Evolutionary conservation across 2,888 invertebrate genomes (phyloP), one percentile per base, ranked within the genome.

Genomic region (Cephus sareptanus): DNA sequence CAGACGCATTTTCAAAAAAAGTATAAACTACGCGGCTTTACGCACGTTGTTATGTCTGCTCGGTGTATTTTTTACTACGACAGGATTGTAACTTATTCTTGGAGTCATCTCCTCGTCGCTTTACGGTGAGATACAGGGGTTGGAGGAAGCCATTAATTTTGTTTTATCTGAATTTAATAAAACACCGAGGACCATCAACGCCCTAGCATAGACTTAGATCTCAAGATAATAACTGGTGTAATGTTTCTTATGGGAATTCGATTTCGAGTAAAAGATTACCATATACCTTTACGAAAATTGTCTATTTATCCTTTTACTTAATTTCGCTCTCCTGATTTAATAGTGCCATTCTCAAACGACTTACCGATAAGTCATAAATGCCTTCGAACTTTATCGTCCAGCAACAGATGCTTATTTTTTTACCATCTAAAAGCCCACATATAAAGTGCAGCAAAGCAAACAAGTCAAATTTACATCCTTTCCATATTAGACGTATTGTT

Each of bases 101-200:
- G 68, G 34, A 68, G 15, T 34, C n/a, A 30, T n/a, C 23, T 40
- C 73, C 70, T 33, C 75, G 30, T 31, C 34, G n/a, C 34, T 31
- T 31, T n/a, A 30, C 73, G 74, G 74, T 30, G 68, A 56, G 68
- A 77, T 30, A 9, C 56, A 40, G 34, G 68, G 78, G 37, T 9
- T 30, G 30, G 23, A 73, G 76, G 78, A 76, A 70, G 76, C 73
- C 79, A 40, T 79, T 79, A 76, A 79, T 79, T 74, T 73, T 33
- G 11, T 76, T 76, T 76, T 79, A 79, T 79, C 79, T 74, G 79
- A 76, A 79, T 76, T 79, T 76, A 79, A 79, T 79, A 76, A 79
- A 79, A 76, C 76, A 76, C 74, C 73, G n/a, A 30, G 56, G 15
- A 68, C 23, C 13, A 37, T 35, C 73, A 74, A 69, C 76, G 15